Evolutionary conservation across 2,888 invertebrate genomes (phyloP), one percentile per base, ranked within the genome.

Genomic region (Amiota minor): DNA sequence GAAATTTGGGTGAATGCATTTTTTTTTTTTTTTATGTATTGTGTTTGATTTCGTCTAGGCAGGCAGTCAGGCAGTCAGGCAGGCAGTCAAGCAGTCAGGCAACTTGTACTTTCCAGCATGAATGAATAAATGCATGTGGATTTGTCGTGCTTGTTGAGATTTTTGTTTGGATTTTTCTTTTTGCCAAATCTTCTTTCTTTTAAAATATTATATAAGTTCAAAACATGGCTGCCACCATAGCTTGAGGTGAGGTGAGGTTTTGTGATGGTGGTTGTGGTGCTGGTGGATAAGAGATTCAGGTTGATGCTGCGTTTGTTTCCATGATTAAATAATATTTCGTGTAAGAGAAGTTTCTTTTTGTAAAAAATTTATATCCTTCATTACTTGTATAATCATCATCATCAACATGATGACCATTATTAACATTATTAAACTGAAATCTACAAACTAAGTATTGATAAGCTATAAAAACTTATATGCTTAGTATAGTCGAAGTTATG

Each of bases 1-100:
- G 86, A 83, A 86, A 84, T 83, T 79, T 77, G 77, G 74, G 78
- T 81, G 78, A 70, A 80, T 78, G 81, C 77, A 81, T 81, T 81
- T 81, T 80, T 71, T 14, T 35, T 20, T 2, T 20, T 6, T 56
- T 8, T 61, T 35, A 10, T 45, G 35, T 62, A 16, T 47, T 65
- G 18, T 65, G 9, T 47, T 49, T 46, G 9, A 47, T 4, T 16
- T 65, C 18, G 46, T 49, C n/a, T 8, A 12, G 18, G 14, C 18
- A n/a, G n/a, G 14, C 23, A 50, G 18, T 10, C 11, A 12, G 11
- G 67, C 23, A 23, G 67, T 67, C 50, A 50, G 50, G 16, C 14
- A 9, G 49, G 49, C 9, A 10, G 49, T 12, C 14, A 9, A 16
- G 11, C 56, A 3, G 61, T 14, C n/a, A 14, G 49, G 35, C 35